Conservation (phyloP, 2,888 invertebrate species). For the Octonoba sinensis region DNA sequence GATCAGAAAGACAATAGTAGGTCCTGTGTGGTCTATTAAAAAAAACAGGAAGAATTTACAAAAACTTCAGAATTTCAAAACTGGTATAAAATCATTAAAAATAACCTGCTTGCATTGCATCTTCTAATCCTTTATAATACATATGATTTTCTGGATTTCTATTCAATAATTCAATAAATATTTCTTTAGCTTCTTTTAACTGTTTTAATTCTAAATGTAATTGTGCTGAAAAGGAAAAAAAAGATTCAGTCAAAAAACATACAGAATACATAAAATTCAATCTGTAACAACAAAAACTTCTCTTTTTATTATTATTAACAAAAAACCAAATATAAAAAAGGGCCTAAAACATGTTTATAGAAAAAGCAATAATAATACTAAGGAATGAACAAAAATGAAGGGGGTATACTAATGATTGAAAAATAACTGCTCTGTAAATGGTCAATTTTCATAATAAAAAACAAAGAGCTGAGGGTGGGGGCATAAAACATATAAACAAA, state of each 20-base stretch:
- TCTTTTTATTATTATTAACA: too few species aligned
- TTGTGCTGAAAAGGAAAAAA: conserved; percentile 70
- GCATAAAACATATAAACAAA: too few species aligned
- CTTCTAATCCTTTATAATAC: conserved; percentile 91
- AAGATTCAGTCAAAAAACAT: neutral
- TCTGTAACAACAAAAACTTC: neutral
- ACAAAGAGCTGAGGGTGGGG: too few species aligned
- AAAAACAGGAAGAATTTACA: too few species aligned
- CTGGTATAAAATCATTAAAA: neutral
- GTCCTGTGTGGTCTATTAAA: too few species aligned
- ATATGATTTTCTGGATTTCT: conserved; percentile 96
- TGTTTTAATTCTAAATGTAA: conserved; percentile 74
- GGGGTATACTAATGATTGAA: too few species aligned
- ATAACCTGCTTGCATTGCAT: conserved; percentile 80
- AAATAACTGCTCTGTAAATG: too few species aligned
- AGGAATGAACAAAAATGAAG: too few species aligned
- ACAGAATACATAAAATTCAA: neutral
- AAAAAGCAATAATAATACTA: too few species aligned
- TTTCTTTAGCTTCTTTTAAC: conserved; percentile 80
- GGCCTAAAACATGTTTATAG: neutral
- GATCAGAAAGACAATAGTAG: too few species aligned
- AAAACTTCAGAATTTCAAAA: too few species aligned
- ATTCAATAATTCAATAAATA: conserved; percentile 86
- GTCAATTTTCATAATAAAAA: too few species aligned
- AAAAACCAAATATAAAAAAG: neutral